phyloP scores from a whole-genome alignment of 2,113 vertebrate genomes.

The Numida meleagris region DNA sequence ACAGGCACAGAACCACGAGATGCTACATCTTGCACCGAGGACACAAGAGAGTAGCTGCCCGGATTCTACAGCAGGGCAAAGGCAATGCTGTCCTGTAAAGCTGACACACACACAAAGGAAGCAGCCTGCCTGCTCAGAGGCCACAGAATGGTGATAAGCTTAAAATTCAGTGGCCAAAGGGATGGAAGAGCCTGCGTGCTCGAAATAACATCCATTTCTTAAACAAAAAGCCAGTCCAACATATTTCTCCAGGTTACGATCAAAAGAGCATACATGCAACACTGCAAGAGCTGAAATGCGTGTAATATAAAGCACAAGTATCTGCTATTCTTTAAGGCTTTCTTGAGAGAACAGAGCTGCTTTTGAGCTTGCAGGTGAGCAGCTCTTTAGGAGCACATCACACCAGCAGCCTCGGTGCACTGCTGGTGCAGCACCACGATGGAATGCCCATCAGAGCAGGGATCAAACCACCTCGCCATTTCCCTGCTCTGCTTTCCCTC shows the following conservation, averaged over 20 bases:
- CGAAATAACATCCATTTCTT: slow-evolving; percentile 7
- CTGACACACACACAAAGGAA: not conserved
- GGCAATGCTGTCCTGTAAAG: slow-evolving; percentile 5
- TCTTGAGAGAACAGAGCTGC: not conserved
- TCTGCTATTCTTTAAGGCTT: slow-evolving; percentile 18
- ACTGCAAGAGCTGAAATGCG: not conserved
- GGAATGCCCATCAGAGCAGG: not conserved
- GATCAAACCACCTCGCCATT: not conserved
- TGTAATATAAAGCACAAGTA: slow-evolving; percentile 6
- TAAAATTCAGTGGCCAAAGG: slow-evolving; percentile 13
- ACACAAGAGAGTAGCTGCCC: slow-evolving; percentile 11
- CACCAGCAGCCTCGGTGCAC: not conserved
- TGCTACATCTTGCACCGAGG: not conserved
- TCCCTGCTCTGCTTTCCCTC: not conserved
- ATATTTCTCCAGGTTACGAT: slow-evolving; percentile 43
- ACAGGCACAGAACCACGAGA: not conserved
- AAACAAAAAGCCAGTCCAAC: slow-evolving; percentile 21
- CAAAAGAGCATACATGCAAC: slow-evolving; percentile 29
- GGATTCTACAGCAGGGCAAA: slow-evolving; percentile 3
- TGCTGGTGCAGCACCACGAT: not conserved
- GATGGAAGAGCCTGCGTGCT: slow-evolving; percentile 4
- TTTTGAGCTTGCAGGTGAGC: slow-evolving; percentile 28
- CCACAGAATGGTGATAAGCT: slow-evolving; percentile 4
- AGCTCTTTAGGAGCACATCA: not conserved
- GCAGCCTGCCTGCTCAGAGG: not conserved